Percentiles rank a stretch among this genome's conserved stretches.
Evolutionary conservation across 2,113 vertebrate species (phyloP).

Genomic region (Oreochromis aureus): DNA sequence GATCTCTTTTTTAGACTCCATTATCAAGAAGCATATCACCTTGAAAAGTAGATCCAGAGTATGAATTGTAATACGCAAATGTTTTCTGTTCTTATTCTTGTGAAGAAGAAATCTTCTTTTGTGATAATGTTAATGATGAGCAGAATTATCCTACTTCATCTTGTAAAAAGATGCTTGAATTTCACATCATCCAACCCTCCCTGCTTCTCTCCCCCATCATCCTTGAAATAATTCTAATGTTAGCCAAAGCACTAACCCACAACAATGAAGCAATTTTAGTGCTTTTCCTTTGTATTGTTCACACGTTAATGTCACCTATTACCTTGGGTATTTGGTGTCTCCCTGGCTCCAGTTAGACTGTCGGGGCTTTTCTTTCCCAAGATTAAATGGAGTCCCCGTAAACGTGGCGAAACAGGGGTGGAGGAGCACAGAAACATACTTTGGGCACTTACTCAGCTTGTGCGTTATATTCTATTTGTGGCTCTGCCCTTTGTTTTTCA

Average conservation of each 20-base stretch:
- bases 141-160: background rate
- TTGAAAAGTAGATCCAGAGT: background rate
- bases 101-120: background rate
- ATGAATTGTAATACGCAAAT: background rate
- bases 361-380: constrained; percentile 25
- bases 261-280: background rate
- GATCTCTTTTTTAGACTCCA: background rate
- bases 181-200: background rate
- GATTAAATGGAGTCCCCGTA: constrained; percentile 37
- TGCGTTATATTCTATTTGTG: constrained; percentile 25
- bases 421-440: background rate
- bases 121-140: background rate
- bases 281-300: background rate
- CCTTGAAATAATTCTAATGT: background rate
- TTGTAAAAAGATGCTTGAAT: background rate
- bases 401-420: constrained; percentile 30
- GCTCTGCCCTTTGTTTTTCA: constrained; percentile 3
- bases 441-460: constrained; percentile 6
- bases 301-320: constrained; percentile 1
- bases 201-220: background rate
- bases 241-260: background rate
- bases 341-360: constrained; percentile 32
- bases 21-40: background rate
- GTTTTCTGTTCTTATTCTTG: background rate
- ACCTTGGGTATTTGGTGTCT: background rate